Conservation (phyloP, 2,888 invertebrate species). For the Rotaria magnacalcarata region DNA sequence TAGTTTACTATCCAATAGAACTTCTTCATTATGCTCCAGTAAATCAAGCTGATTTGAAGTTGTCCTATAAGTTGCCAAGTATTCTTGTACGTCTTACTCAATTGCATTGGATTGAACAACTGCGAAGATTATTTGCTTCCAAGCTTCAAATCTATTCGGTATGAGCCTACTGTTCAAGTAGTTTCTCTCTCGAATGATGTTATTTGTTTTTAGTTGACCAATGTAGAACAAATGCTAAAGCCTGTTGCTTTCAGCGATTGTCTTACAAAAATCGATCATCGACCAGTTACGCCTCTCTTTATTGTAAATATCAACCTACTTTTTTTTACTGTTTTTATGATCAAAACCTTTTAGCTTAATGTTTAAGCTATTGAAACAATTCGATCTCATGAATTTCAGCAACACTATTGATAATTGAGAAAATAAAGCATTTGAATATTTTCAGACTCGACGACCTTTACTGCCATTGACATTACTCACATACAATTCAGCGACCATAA, state of each 20-base stretch:
- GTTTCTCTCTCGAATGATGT: not conserved
- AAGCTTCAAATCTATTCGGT: not conserved
- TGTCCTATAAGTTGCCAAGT: not conserved
- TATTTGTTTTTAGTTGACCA: not conserved
- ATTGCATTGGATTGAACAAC: constrained; percentile 21
- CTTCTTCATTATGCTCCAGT: not conserved
- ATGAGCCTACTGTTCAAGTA: not conserved
- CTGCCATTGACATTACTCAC: not conserved
- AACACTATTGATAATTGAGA: too few species aligned
- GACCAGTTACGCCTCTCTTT: not conserved
- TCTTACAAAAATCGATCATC: not conserved
- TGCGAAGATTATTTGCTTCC: not conserved
- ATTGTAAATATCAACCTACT: not conserved
- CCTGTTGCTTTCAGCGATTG: not conserved
- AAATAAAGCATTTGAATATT: not conserved
- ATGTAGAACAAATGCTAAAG: not conserved
- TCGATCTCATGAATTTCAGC: too few species aligned
- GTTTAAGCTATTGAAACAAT: too few species aligned
- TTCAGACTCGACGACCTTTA: not conserved
- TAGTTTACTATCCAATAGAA: not conserved
- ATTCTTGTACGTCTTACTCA: constrained; percentile 8
- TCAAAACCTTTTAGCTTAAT: too few species aligned
- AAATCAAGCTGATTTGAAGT: not conserved
- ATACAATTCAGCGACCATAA: not conserved
- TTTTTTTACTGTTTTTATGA: too few species aligned